Conservation (phyloP, 1,140 invertebrate genomes). For the Ectropis grisescens region DNA sequence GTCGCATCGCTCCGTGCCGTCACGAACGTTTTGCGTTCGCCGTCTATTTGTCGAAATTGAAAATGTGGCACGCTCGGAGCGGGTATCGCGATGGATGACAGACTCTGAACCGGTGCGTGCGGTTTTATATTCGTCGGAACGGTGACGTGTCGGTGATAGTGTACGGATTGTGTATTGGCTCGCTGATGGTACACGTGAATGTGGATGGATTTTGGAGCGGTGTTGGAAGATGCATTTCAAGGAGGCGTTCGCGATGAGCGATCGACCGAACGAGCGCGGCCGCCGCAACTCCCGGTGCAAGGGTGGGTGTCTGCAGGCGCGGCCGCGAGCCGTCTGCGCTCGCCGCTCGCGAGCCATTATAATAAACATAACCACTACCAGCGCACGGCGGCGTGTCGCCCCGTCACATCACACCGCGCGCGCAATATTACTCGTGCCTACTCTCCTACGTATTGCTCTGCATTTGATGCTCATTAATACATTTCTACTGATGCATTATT, state of each 20-base stretch:
- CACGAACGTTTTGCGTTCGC: conserved; percentile 26
- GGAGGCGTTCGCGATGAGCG: conserved; percentile 66
- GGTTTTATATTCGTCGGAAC: conserved; percentile 21
- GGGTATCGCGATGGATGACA: conserved; percentile 27
- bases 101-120: conserved; percentile 7
- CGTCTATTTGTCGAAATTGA: conserved; percentile 30
- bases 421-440: background rate
- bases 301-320: conserved; percentile 52
- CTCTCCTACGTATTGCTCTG: too few relatives aligned
- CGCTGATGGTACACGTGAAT: conserved; percentile 61
- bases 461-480: too few relatives aligned
- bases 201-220: conserved; percentile 53
- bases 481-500: too few relatives aligned
- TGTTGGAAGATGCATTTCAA: conserved; percentile 68
- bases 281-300: conserved; percentile 66
- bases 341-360: conserved; percentile 8
- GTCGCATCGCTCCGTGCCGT: conserved; percentile 54
- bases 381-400: background rate
- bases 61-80: conserved; percentile 38
- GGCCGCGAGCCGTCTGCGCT: conserved; percentile 21
- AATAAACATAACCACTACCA: conserved; percentile 6
- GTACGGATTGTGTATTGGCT: conserved; percentile 49
- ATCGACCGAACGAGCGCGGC: conserved; percentile 63
- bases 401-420: background rate
- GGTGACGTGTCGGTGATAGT: conserved; percentile 47